These are phyloP conservation scores for Petromus typicus DNA, from an alignment of 2,113 vertebrate species.

Conservation along the genomic window DNA sequence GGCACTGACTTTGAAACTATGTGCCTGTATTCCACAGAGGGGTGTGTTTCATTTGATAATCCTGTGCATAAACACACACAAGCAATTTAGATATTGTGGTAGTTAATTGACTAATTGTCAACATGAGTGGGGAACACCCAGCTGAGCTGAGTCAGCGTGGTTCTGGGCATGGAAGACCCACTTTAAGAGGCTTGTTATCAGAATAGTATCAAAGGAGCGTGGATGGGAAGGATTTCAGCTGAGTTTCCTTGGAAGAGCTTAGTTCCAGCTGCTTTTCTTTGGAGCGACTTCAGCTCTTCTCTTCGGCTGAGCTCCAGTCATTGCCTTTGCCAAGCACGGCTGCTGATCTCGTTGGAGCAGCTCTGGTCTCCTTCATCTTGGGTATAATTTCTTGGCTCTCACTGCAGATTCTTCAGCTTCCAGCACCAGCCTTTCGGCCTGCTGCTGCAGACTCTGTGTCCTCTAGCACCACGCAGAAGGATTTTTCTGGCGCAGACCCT, in stretches of 20 bases:
- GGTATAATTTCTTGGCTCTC: background rate
- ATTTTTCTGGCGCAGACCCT: background rate
- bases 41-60: background rate
- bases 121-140: background rate
- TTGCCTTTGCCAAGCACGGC: background rate
- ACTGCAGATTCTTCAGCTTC: background rate
- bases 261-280: background rate
- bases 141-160: background rate
- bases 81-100: background rate
- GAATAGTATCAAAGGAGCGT: background rate
- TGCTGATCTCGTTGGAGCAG: background rate
- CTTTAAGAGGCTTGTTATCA: background rate
- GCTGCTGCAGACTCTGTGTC: background rate
- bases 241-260: background rate
- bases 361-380: background rate
- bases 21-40: background rate
- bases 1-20: background rate
- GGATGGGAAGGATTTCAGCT: background rate
- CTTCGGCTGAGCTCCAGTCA: background rate
- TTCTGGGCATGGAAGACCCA: background rate
- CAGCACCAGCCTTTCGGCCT: background rate
- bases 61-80: accelerated
- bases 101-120: background rate
- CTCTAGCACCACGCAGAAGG: background rate
- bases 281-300: background rate